Conservation (phyloP, 2,113 vertebrate genomes). For the Progne subis region DNA sequence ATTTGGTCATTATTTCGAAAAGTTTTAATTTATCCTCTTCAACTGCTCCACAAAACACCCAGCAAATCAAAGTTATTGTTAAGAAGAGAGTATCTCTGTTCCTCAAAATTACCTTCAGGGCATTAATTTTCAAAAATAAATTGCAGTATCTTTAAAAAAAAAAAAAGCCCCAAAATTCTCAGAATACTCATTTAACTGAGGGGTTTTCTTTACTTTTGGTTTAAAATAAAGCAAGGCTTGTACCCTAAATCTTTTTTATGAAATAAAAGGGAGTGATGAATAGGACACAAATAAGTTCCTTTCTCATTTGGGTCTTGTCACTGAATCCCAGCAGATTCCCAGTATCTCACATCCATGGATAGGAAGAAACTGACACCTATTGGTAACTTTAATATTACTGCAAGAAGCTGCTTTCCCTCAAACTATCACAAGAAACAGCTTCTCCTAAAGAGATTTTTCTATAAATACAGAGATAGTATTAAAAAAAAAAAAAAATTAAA, state of each 20-base stretch:
- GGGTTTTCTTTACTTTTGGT: background rate
- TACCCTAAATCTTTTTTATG: background rate
- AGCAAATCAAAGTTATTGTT: background rate
- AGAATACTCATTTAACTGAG: background rate
- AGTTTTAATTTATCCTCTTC: background rate
- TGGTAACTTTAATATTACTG: slow-evolving; percentile 64
- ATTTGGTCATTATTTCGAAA: background rate
- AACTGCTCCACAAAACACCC: background rate
- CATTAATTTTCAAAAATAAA: background rate
- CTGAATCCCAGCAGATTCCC: background rate
- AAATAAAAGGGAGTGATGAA: background rate
- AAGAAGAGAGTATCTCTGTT: background rate
- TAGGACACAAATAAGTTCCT: background rate
- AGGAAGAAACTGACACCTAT: slow-evolving; percentile 72
- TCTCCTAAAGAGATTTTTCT: background rate
- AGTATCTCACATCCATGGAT: background rate
- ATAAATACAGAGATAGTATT: background rate
- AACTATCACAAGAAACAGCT: background rate
- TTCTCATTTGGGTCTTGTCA: background rate
- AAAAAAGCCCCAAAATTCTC: background rate
- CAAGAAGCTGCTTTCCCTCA: background rate
- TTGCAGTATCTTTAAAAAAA: background rate
- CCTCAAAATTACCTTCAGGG: background rate
- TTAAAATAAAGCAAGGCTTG: background rate
- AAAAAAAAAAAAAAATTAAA: background rate